These are phyloP conservation scores for Drosophila mulleri DNA, from an alignment of 2,888 invertebrate genomes.

Conservation along the genomic window DNA sequence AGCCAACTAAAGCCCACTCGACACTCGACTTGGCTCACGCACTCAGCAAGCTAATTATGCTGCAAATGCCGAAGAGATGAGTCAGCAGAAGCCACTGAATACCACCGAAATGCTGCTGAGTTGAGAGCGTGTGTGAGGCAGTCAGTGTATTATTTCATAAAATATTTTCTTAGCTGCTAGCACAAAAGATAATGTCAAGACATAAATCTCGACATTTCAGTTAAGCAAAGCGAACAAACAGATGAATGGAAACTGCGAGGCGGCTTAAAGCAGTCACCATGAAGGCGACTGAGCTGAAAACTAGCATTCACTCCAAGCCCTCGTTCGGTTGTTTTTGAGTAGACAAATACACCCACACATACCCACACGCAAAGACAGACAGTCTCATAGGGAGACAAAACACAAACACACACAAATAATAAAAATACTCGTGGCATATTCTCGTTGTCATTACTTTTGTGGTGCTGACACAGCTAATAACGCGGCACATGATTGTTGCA, in stretches of 20 bases:
- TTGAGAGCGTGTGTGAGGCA: slow-evolving; percentile 6
- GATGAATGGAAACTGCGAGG: slow-evolving; percentile 48
- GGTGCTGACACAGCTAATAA: slow-evolving; percentile 78
- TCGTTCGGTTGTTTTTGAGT: slow-evolving; percentile 47
- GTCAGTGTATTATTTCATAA: slow-evolving; percentile 73
- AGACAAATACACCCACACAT: slow-evolving; percentile 7
- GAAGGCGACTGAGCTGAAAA: slow-evolving; percentile 35
- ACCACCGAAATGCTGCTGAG: slow-evolving; percentile 53
- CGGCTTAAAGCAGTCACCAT: slow-evolving; percentile 45
- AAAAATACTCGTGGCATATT: slow-evolving; percentile 78
- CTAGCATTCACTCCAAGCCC: slow-evolving; percentile 39
- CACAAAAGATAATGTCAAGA: slow-evolving; percentile 80
- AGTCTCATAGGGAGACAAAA: background rate
- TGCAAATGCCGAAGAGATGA: slow-evolving; percentile 74
- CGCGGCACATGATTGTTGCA: slow-evolving; percentile 77
- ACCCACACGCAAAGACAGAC: slow-evolving; percentile 3
- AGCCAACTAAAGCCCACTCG: slow-evolving; percentile 33
- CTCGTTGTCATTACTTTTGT: slow-evolving; percentile 78
- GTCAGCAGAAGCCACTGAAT: slow-evolving; percentile 76
- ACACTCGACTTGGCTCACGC: slow-evolving; percentile 59
- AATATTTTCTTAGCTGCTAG: slow-evolving; percentile 76
- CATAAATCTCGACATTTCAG: slow-evolving; percentile 80
- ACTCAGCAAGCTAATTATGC: slow-evolving; percentile 78
- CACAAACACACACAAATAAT: slow-evolving; percentile 45
- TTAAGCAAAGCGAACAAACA: slow-evolving; percentile 57